A percentile compares a stretch with the other conserved stretches of the same genome.
phyloP scores from a whole-genome alignment of 2,113 vertebrate genomes.

The Barbus barbus region DNA sequence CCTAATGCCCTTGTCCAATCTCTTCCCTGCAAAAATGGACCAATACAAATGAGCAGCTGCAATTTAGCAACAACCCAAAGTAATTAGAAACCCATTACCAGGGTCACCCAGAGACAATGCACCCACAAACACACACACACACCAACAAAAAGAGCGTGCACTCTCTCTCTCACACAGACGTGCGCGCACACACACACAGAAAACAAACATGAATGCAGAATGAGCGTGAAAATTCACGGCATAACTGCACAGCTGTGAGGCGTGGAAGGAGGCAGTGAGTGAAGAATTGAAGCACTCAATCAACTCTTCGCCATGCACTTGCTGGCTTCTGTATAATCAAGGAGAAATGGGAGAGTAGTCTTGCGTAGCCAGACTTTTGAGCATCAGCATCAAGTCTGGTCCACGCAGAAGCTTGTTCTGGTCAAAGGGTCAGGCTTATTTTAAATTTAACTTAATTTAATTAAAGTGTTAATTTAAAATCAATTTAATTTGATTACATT shows the following conservation, averaged over 20 bases:
- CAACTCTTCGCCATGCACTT: neutral
- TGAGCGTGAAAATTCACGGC: constrained; percentile 18
- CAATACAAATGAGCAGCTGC: constrained; percentile 50
- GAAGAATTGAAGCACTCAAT: constrained; percentile 3
- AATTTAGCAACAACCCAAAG: constrained; percentile 54
- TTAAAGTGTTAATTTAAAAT: too few species aligned
- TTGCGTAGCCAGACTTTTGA: neutral
- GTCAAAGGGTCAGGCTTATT: neutral
- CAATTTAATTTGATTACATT: too few species aligned
- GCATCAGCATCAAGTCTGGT: neutral
- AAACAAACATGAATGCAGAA: constrained; percentile 36
- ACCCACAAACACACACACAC: constrained; percentile 27
- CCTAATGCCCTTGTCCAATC: constrained; percentile 54
- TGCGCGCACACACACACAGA: constrained; percentile 7
- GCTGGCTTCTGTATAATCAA: neutral
- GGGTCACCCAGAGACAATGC: constrained; percentile 47
- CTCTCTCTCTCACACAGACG: constrained; percentile 5
- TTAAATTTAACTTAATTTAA: too few species aligned
- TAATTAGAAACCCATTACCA: constrained; percentile 60
- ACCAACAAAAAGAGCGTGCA: constrained; percentile 35
- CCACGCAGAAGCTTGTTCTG: too few species aligned
- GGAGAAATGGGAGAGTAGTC: neutral
- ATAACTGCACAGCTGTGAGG: constrained; percentile 22
- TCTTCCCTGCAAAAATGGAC: constrained; percentile 38
- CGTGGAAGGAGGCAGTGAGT: neutral